phyloP scores from a whole-genome alignment of 2,797 vertebrate species.

The Sylvilagus floridanus region DNA sequence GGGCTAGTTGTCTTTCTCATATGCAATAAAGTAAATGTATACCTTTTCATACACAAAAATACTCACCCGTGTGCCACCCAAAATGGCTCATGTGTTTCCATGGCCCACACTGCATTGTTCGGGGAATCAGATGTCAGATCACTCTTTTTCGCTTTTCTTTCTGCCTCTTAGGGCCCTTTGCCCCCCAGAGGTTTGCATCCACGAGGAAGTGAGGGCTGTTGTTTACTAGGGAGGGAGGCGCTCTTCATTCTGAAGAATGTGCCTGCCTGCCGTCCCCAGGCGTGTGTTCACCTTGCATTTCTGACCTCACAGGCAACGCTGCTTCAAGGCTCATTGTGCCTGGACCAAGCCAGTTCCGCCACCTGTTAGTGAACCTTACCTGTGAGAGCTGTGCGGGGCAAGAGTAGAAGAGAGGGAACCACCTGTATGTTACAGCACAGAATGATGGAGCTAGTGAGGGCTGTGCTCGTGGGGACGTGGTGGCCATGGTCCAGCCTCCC shows the following conservation, averaged over 20 bases:
- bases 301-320: neutral
- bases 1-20: neutral
- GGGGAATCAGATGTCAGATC: neutral
- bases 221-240: neutral
- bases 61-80: neutral
- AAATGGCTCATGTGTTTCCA: neutral
- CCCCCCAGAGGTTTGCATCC: neutral
- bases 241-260: constrained; percentile 10
- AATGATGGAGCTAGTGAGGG: neutral
- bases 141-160: neutral
- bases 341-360: neutral
- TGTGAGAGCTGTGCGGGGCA: neutral
- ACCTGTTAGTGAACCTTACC: neutral
- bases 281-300: neutral
- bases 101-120: neutral
- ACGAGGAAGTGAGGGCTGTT: neutral
- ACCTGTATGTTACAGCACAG: neutral
- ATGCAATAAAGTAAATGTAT: neutral
- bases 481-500: neutral
- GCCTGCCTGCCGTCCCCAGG: neutral
- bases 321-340: neutral
- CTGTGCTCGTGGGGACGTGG: neutral
- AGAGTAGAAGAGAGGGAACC: neutral
- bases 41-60: constrained; percentile 32
- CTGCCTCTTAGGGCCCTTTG: constrained; percentile 10